Evolutionary conservation across 2,113 vertebrate genomes (phyloP).

Genomic region (Herpetotheres cachinnans): DNA sequence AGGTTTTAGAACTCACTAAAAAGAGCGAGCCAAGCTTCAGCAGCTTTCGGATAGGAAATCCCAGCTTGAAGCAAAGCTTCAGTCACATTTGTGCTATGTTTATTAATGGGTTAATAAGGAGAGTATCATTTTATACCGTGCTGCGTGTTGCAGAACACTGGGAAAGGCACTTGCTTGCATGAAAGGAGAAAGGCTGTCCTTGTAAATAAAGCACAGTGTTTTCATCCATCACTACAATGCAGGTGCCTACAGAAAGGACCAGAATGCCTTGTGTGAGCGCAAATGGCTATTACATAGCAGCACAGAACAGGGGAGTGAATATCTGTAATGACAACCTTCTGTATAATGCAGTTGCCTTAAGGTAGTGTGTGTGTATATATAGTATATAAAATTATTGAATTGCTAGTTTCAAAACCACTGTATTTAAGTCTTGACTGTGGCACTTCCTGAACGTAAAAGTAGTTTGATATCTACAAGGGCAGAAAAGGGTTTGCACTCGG

Average conservation of each 20-base stretch:
- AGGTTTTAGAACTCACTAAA: background rate
- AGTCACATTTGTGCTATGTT: background rate
- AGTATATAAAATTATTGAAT: background rate
- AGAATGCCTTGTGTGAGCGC: background rate
- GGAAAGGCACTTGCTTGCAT: background rate
- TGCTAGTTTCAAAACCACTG: background rate
- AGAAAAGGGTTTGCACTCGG: background rate
- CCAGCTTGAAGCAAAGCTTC: background rate
- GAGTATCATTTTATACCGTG: background rate
- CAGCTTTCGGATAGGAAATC: background rate
- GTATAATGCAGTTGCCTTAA: background rate
- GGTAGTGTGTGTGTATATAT: background rate
- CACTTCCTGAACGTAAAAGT: background rate
- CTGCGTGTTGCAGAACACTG: background rate
- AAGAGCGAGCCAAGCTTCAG: background rate
- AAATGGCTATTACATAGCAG: background rate
- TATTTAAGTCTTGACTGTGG: background rate
- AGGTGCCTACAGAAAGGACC: background rate
- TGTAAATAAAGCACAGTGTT: background rate
- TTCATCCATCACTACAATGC: background rate
- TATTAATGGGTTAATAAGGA: background rate
- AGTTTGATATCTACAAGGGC: background rate
- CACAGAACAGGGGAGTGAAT: background rate
- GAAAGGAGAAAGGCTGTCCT: background rate
- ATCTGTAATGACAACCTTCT: background rate